These are phyloP conservation scores for Drosophila yakuba DNA, from an alignment of 1,140 invertebrate genomes.

Conservation along the genomic window DNA sequence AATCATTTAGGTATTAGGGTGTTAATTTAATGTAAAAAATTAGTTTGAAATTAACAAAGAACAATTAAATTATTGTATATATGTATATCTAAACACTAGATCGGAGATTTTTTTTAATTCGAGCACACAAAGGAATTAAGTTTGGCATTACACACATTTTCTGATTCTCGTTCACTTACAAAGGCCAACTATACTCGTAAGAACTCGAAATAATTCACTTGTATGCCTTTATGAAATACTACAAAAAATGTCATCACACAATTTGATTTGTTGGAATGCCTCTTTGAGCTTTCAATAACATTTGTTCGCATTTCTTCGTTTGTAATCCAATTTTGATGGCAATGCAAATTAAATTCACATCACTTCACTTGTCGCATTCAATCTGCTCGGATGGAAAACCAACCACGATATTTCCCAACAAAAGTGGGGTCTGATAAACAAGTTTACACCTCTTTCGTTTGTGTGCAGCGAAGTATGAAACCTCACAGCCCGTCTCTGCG, in stretches of 20 bases:
- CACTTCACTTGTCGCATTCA: conserved; percentile 80
- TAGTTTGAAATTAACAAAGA: too few species aligned
- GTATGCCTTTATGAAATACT: conserved; percentile 6
- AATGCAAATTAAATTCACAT: conserved; percentile 79
- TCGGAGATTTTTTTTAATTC: too few species aligned
- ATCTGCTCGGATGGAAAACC: conserved; percentile 62
- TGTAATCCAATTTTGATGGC: conserved; percentile 71
- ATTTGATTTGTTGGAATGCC: conserved; percentile 41
- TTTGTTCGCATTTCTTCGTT: conserved; percentile 23
- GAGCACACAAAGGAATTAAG: neutral
- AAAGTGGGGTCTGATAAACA: conserved; percentile 69
- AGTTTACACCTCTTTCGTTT: conserved; percentile 76
- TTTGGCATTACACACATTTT: neutral
- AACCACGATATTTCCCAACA: conserved; percentile 33
- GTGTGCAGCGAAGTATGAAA: conserved; percentile 55
- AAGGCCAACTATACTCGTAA: conserved; percentile 3
- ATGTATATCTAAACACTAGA: too few species aligned
- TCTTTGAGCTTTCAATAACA: conserved; percentile 38
- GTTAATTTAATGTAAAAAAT: too few species aligned
- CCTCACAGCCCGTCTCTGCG: conserved; percentile 9
- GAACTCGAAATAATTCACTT: conserved; percentile 27
- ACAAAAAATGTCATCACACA: conserved; percentile 23
- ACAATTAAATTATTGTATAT: too few species aligned
- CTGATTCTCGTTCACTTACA: neutral
- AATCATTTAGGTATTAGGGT: too few species aligned